Base-by-base conservation (phyloP, 2,113 vertebrate genomes). In the Ophiodon elongatus region DNA sequence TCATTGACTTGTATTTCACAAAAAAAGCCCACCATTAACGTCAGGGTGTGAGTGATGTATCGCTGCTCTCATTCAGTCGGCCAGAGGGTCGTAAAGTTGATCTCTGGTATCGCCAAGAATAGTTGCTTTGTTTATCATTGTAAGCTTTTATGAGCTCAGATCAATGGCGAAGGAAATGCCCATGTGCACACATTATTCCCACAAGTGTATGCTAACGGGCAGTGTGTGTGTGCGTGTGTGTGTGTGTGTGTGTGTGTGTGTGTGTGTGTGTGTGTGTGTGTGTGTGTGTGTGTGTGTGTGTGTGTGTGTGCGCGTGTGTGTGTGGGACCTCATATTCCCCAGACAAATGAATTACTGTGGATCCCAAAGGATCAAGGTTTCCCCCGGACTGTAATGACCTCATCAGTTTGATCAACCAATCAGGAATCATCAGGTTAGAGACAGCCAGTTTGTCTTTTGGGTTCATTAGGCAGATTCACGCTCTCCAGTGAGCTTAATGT, bases 71-170 rank as follows among this genome's bases (percentile, higher is more conserved):
- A 66, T 65, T 83, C 77, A 73, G 73, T 35, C 67, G 82, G 80
- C 70, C 81, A 57, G 39, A 66, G 64, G 68, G 65, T 85, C 19
- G 25, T 89, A 89, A 82, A 81, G 85, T 80, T 82, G 86, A 88
- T 91, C 73, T 85, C 79, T 68, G 73, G 84, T 79, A 76, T 89
- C 79, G 83, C 80, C 25, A 59, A 70, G 88, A 87, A 83, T 72
- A 84, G 86, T 78, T 57, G 57, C 81, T 27, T 72, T 66, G 91
- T 92, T 92, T 86, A 80, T 92, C 89, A 87, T 80, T 81, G 78
- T 79, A 70, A 75, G 80, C 71, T 59, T 87, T 77, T 85, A 75
- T 80, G 82, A 82, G 84, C 71, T 69, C 88, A 43, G 87, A 93
- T 94, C 90, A 89, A 91, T 93, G 78, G 50, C 19, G 1, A 74